A percentile compares a stretch with the other conserved stretches of the same genome.
phyloP scores from a whole-genome alignment of 2,888 invertebrate genomes.

The Drosophila sordidula region DNA sequence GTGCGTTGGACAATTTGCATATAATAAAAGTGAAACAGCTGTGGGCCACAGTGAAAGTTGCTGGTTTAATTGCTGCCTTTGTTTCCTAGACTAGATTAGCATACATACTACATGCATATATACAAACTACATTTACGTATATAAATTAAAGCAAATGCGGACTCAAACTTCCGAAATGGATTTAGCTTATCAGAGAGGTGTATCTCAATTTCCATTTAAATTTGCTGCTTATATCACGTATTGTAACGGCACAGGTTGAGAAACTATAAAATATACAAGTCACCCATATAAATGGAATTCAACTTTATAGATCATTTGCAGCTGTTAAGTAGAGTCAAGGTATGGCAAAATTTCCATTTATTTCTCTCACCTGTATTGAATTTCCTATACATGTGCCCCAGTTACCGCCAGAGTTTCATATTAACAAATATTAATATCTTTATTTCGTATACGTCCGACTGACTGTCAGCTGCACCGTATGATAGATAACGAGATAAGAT shows the following conservation, averaged over 20 bases:
- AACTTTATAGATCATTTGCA: not conserved
- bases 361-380: not conserved
- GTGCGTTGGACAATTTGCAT: slow-evolving; percentile 61
- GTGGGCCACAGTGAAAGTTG: slow-evolving; percentile 59
- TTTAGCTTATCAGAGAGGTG: slow-evolving; percentile 27
- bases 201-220: slow-evolving; percentile 15
- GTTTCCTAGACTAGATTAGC: slow-evolving; percentile 64
- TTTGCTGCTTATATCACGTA: slow-evolving; percentile 10
- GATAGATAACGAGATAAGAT: slow-evolving; percentile 62
- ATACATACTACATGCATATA: slow-evolving; percentile 26
- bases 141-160: not conserved
- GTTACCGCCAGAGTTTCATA: slow-evolving; percentile 4
- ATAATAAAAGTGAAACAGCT: slow-evolving; percentile 69
- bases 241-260: slow-evolving; percentile 26
- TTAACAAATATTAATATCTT: slow-evolving; percentile 22
- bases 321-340: not conserved
- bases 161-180: slow-evolving; percentile 36
- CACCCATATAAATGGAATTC: not conserved
- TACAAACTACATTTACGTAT: not conserved
- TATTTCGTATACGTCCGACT: slow-evolving; percentile 1
- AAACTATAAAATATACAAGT: slow-evolving; percentile 1
- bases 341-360: not conserved
- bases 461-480: slow-evolving; percentile 29
- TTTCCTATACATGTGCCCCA: not conserved
- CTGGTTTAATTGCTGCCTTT: slow-evolving; percentile 70